Evolutionary conservation across 2,113 vertebrate species (phyloP).

Genomic region (Grallaria varia): DNA sequence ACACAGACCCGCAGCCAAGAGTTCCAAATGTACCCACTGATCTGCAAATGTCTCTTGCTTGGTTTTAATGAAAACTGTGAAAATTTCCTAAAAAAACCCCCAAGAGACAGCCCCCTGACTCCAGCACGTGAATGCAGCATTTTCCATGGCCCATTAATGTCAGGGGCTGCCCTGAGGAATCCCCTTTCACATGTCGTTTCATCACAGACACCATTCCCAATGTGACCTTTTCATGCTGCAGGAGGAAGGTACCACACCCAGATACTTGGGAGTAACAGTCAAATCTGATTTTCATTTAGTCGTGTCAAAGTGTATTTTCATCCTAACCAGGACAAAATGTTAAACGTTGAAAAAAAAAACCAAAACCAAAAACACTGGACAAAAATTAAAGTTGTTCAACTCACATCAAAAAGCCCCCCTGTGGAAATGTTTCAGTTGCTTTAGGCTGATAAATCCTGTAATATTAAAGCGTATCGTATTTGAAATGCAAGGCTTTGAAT

Average conservation of each 20-base stretch:
- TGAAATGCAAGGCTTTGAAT: neutral
- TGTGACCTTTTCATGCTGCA: slow-evolving; percentile 10
- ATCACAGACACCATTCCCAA: neutral
- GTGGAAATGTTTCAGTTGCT: neutral
- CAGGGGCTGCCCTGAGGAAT: neutral
- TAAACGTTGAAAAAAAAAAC: neutral
- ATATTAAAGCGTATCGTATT: neutral
- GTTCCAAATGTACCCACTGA: neutral
- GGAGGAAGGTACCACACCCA: neutral
- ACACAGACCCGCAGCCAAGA: neutral
- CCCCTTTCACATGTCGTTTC: neutral
- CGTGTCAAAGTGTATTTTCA: neutral
- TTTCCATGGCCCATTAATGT: neutral
- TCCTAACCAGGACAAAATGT: neutral
- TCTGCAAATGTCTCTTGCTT: fast-evolving
- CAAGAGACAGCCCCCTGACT: neutral
- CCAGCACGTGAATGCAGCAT: neutral
- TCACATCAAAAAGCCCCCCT: neutral
- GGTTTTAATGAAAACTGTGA: neutral
- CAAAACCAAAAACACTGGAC: neutral
- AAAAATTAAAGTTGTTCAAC: neutral
- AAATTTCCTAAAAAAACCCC: neutral
- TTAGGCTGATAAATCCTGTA: neutral
- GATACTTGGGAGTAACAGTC: neutral
- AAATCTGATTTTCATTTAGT: neutral